Evolutionary conservation across 2,113 vertebrate species (phyloP).

Genomic region (Puffinus mauretanicus): DNA sequence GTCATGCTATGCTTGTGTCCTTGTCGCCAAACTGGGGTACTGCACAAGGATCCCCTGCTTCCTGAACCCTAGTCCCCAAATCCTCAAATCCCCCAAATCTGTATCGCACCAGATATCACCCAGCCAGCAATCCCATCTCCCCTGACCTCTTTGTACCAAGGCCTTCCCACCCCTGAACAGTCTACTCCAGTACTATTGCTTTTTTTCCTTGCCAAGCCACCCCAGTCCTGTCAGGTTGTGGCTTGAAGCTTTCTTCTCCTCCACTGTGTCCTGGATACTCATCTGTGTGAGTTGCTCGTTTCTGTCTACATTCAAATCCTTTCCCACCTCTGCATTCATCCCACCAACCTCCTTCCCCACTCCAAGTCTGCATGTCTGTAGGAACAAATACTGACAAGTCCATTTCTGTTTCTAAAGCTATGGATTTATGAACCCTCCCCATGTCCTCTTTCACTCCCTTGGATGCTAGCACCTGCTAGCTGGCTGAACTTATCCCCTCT

Average conservation of each 20-base stretch:
- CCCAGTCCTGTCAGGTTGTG: background rate
- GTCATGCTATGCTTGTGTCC: background rate
- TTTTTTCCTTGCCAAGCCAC: background rate
- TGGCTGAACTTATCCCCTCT: constrained; percentile 34
- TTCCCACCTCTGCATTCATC: constrained; percentile 6
- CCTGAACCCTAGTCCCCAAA: background rate
- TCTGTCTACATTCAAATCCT: background rate
- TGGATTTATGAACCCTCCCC: background rate
- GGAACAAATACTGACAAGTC: background rate
- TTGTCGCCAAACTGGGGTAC: background rate
- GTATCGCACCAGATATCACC: background rate
- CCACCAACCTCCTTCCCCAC: background rate
- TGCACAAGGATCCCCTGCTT: background rate
- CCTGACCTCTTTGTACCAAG: background rate
- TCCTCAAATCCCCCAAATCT: background rate
- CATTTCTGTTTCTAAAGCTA: background rate
- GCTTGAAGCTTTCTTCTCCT: background rate
- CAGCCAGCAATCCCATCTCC: background rate
- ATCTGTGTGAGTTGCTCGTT: background rate
- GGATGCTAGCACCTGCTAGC: background rate
- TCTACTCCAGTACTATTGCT: background rate
- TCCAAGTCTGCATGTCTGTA: background rate
- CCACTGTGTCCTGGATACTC: background rate
- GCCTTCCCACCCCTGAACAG: background rate
- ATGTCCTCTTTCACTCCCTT: constrained; percentile 21